A percentile compares a stretch with the other conserved stretches of the same genome.
phyloP scores from a whole-genome alignment of 2,797 vertebrate genomes.

The Microchirus variegatus region DNA sequence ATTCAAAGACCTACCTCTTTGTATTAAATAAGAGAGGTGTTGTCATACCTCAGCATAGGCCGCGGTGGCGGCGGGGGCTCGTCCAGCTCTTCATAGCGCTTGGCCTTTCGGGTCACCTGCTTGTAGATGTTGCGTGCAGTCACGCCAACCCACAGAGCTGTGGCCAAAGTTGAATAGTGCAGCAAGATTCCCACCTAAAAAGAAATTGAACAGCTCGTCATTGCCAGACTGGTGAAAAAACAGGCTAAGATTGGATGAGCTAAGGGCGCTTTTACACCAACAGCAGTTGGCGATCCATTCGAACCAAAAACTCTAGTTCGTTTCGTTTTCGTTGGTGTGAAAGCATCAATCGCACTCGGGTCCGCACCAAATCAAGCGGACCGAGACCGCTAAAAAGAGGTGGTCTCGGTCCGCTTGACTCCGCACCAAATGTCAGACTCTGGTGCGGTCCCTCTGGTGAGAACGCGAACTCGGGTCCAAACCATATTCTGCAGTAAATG shows the following conservation, averaged over 20 bases:
- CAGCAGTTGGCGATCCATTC: too few relatives aligned
- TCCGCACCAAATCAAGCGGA: too few relatives aligned
- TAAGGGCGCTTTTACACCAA: too few relatives aligned
- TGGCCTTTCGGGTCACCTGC: conserved; percentile 94
- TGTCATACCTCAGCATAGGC: conserved; percentile 93
- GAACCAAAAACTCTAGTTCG: too few relatives aligned
- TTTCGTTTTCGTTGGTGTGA: too few relatives aligned
- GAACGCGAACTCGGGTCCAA: too few relatives aligned
- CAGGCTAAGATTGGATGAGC: neutral
- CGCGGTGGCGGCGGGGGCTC: conserved; percentile 93
- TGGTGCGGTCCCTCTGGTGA: too few relatives aligned
- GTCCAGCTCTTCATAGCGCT: conserved; percentile 93
- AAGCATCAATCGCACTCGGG: too few relatives aligned
- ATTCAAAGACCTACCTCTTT: neutral
- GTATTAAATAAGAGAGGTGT: neutral
- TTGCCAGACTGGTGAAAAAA: neutral
- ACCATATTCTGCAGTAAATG: too few relatives aligned
- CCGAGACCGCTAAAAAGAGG: too few relatives aligned
- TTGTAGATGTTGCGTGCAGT: conserved; percentile 98
- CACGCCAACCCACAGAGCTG: conserved; percentile 94
- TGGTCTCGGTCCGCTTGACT: too few relatives aligned
- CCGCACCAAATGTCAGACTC: too few relatives aligned
- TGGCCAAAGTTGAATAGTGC: conserved; percentile 96
- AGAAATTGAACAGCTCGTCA: conserved; percentile 11
- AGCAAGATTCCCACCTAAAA: conserved; percentile 93